These are phyloP conservation scores for Scortum barcoo DNA, from an alignment of 2,113 vertebrate genomes.

Conservation along the genomic window DNA sequence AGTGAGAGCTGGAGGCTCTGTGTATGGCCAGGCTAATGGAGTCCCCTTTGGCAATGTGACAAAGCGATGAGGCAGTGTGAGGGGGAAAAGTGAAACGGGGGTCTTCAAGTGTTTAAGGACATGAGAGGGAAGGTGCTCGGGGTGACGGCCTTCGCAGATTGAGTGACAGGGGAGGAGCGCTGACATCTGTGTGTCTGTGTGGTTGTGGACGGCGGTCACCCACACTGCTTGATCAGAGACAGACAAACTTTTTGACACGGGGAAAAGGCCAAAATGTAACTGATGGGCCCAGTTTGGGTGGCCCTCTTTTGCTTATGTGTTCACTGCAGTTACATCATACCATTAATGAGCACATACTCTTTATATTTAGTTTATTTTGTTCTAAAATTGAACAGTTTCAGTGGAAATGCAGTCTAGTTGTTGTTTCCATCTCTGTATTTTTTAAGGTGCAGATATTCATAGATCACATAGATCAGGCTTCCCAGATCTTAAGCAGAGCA, in stretches of 20 bases:
- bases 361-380: not conserved
- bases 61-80: constrained; percentile 93
- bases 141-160: constrained; percentile 83
- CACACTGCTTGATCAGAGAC: constrained; percentile 11
- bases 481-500: constrained; percentile 23
- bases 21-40: constrained; percentile 93
- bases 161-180: constrained; percentile 83
- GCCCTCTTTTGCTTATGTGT: not conserved
- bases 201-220: constrained; percentile 83
- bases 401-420: not conserved
- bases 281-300: not conserved
- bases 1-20: constrained; percentile 88
- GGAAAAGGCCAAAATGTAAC: constrained; percentile 1
- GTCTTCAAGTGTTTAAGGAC: constrained; percentile 94
- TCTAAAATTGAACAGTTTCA: not conserved
- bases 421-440: not conserved
- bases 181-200: constrained; percentile 62
- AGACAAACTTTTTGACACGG: constrained; percentile 1
- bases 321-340: not conserved
- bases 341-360: not conserved
- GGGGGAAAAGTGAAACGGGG: constrained; percentile 89
- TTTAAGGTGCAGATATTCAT: constrained; percentile 13
- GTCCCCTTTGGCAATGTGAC: constrained; percentile 95
- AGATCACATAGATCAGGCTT: constrained; percentile 11
- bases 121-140: constrained; percentile 89